Evolutionary conservation across 2,888 invertebrate genomes (phyloP).

Genomic region (Salticus scenicus): DNA sequence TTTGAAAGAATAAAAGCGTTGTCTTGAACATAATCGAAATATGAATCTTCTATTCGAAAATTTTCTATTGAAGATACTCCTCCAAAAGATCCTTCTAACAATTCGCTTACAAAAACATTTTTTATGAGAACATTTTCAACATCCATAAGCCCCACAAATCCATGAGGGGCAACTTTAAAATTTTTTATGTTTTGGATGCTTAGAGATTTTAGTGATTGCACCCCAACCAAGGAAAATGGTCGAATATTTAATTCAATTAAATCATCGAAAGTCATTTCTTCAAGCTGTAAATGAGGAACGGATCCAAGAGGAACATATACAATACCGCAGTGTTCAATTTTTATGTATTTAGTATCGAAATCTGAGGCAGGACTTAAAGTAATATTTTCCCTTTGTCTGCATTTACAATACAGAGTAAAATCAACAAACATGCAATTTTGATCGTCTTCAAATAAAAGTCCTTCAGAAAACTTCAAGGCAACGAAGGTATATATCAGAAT

Average conservation of each 20-base stretch:
- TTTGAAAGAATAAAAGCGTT: not conserved
- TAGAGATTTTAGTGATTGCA: not conserved
- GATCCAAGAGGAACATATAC: not conserved
- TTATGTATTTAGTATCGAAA: not conserved
- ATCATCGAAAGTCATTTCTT: not conserved
- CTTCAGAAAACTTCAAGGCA: not conserved
- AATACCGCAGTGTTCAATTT: not conserved
- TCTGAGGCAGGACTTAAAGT: not conserved
- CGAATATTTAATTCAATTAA: not conserved
- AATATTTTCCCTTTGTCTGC: not conserved
- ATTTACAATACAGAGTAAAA: not conserved
- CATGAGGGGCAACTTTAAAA: not conserved
- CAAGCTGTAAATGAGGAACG: not conserved
- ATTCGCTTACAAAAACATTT: not conserved
- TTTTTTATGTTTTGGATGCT: not conserved
- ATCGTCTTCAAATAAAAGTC: not conserved
- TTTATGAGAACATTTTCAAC: not conserved
- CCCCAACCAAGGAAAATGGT: not conserved
- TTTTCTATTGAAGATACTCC: not conserved
- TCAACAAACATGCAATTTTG: not conserved
- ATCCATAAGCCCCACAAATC: not conserved
- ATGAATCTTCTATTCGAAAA: not conserved
- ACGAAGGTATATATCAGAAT: not conserved
- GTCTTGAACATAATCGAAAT: not conserved
- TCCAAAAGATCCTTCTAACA: not conserved